These are phyloP conservation scores for Grantiella picta DNA, from an alignment of 2,113 vertebrate genomes.

Conservation along the genomic window DNA sequence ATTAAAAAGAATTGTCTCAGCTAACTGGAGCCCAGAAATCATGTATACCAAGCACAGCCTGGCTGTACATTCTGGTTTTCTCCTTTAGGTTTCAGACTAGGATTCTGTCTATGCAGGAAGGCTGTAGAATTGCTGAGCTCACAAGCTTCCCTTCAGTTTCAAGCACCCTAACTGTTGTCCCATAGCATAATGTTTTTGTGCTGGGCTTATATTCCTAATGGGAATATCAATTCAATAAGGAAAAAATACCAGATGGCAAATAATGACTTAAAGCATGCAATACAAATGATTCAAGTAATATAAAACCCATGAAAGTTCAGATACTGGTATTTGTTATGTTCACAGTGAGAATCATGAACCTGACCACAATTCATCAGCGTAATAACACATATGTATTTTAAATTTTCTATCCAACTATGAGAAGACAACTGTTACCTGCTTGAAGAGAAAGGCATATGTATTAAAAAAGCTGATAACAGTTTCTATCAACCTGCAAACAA, in stretches of 20 bases:
- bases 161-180: not conserved
- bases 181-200: not conserved
- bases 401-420: not conserved
- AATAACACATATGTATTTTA: not conserved
- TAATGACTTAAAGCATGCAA: not conserved
- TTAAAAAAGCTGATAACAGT: not conserved
- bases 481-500: not conserved
- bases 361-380: not conserved
- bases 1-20: not conserved
- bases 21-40: not conserved
- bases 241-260: not conserved
- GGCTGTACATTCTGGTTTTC: not conserved
- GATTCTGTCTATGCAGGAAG: not conserved
- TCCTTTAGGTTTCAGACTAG: not conserved
- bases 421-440: not conserved
- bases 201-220: not conserved
- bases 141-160: not conserved
- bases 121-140: not conserved
- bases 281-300: not conserved
- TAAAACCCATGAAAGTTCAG: not conserved
- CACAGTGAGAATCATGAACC: not conserved
- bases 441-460: not conserved
- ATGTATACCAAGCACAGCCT: not conserved
- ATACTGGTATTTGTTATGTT: not conserved
- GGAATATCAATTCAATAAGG: not conserved